These are phyloP conservation scores for Holotrichia oblita DNA, from an alignment of 1,140 invertebrate genomes.

Conservation along the genomic window DNA sequence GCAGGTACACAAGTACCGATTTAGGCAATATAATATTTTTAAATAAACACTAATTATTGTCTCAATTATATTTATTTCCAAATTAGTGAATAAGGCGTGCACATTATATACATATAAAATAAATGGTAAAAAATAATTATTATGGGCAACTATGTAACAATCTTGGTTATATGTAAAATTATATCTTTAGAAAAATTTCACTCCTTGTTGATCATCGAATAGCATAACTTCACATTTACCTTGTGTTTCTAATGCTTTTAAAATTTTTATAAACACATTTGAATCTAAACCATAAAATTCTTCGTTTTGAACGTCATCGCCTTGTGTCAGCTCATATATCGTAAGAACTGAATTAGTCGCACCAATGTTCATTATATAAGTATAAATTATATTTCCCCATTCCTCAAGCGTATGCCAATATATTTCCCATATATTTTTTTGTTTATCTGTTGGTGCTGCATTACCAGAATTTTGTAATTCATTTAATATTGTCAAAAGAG, in stretches of 20 bases:
- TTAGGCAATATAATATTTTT: too few relatives aligned
- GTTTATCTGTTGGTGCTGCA: constrained; percentile 87
- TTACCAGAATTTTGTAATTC: constrained; percentile 83
- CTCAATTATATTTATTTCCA: too few relatives aligned
- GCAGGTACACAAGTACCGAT: too few relatives aligned
- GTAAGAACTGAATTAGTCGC: constrained; percentile 90
- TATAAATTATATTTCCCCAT: constrained; percentile 93
- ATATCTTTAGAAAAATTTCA: constrained; percentile 86
- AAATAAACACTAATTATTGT: too few relatives aligned
- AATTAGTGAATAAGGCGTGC: too few relatives aligned
- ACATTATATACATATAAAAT: too few relatives aligned
- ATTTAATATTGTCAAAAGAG: constrained; percentile 79
- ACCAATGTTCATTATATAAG: constrained; percentile 84
- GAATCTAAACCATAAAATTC: constrained; percentile 89
- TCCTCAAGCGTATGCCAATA: constrained; percentile 96
- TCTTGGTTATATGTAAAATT: too few relatives aligned
- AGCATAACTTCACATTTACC: constrained; percentile 90
- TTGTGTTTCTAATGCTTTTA: constrained; percentile 79
- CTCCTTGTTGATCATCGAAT: constrained; percentile 88
- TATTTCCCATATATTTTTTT: constrained; percentile 85
- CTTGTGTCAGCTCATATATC: constrained; percentile 87
- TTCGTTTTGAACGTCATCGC: constrained; percentile 80
- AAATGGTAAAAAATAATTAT: too few relatives aligned
- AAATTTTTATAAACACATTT: constrained; percentile 80
- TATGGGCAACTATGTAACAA: too few relatives aligned